Percentiles rank a stretch among this genome's conserved stretches.
phyloP scores from a whole-genome alignment of 2,797 vertebrate genomes.

The Sternarchorhynchus goeldii region DNA sequence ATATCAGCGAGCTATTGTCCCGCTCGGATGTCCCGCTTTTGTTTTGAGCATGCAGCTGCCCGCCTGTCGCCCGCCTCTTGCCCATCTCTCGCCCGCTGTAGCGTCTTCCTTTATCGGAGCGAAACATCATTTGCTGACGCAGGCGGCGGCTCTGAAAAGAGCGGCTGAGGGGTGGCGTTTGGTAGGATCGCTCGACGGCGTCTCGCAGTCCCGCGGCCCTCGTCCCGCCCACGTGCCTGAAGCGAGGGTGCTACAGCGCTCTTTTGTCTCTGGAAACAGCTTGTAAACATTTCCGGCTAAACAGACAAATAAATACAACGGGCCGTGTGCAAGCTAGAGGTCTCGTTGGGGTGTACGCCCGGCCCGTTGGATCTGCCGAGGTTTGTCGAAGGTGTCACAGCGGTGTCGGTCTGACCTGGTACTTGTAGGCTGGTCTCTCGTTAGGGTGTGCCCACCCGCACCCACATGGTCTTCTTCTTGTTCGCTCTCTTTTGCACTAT shows the following conservation, averaged over 20 bases:
- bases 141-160: slow-evolving; percentile 69
- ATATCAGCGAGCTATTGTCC: slow-evolving; percentile 46
- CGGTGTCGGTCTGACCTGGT: slow-evolving; percentile 14
- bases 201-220: slow-evolving; percentile 58
- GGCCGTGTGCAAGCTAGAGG: background rate
- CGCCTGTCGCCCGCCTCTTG: slow-evolving; percentile 58
- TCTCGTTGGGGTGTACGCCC: slow-evolving; percentile 33
- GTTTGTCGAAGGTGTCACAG: background rate
- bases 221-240: slow-evolving; percentile 55
- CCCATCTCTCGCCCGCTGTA: slow-evolving; percentile 63
- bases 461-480: background rate
- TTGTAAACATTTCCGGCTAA: slow-evolving; percentile 13
- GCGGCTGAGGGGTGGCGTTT: slow-evolving; percentile 74
- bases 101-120: slow-evolving; percentile 65
- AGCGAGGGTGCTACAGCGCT: slow-evolving; percentile 58
- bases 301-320: slow-evolving; percentile 18
- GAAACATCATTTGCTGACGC: slow-evolving; percentile 65
- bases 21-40: slow-evolving; percentile 65
- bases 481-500: slow-evolving; percentile 68
- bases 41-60: slow-evolving; percentile 61
- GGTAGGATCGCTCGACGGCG: slow-evolving; percentile 63
- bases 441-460: too few species aligned
- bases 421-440: too few species aligned
- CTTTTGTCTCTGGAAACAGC: slow-evolving; percentile 54
- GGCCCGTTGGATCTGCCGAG: too few species aligned